Evolutionary conservation across 2,113 vertebrate genomes (phyloP).

Genomic region (Oncorhynchus kisutch): DNA sequence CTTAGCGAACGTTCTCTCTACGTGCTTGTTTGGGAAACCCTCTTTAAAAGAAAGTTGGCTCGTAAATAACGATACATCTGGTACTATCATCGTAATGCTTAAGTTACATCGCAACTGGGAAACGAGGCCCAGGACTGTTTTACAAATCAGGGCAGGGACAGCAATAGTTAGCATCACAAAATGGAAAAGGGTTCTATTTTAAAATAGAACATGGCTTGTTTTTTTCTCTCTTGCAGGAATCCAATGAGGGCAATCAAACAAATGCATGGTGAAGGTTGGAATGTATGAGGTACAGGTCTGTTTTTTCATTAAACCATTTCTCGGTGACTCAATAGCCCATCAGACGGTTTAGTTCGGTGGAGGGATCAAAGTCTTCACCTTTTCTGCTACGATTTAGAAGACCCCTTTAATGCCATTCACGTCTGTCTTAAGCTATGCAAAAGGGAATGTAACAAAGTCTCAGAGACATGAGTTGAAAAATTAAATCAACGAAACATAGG

Average conservation of each 20-base stretch:
- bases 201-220: conserved; percentile 48
- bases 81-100: conserved; percentile 19
- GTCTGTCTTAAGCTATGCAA: not conserved
- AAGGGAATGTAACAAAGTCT: not conserved
- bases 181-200: conserved; percentile 44
- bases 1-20: no score
- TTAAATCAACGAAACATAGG: not conserved
- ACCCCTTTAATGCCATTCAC: not conserved
- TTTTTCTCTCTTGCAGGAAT: conserved; percentile 31
- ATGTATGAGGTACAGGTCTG: conserved; percentile 54
- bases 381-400: not conserved
- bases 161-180: conserved; percentile 77
- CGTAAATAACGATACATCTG: not conserved
- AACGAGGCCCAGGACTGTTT: conserved; percentile 74
- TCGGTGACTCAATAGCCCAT: conserved; percentile 45
- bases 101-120: no score
- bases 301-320: conserved; percentile 39
- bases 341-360: conserved; percentile 38
- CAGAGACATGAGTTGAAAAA: not conserved
- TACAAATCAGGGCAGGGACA: conserved; percentile 80
- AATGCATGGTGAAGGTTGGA: conserved; percentile 51
- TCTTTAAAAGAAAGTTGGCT: not conserved
- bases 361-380: conserved; percentile 31
- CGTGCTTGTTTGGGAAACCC: no score
- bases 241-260: conserved; percentile 48